phyloP scores from a whole-genome alignment of 30 jellyfish, hydroid and myxozoan species.

The Haliclystus octoradiatus region DNA sequence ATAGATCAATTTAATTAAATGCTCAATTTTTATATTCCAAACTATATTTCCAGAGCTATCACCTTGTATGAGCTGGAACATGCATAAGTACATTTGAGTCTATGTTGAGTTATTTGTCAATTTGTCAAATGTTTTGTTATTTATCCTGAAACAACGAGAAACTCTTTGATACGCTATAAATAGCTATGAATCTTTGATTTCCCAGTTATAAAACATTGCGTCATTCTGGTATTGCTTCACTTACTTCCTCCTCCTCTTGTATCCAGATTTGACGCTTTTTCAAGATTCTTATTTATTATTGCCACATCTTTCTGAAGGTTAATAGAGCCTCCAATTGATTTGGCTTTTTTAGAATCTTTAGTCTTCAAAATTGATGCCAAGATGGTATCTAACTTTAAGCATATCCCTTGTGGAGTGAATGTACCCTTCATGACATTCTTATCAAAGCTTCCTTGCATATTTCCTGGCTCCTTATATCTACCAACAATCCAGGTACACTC shows the following conservation, averaged over 20 bases:
- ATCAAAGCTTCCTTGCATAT: constrained; percentile 33
- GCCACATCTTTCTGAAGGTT: neutral
- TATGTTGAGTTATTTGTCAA: no score
- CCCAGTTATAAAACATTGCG: neutral
- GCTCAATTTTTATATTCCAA: no score
- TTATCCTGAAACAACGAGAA: no score
- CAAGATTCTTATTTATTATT: neutral
- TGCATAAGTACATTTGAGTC: no score
- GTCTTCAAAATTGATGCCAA: neutral
- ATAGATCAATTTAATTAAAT: no score
- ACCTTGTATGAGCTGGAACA: no score
- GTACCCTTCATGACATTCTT: constrained; percentile 57
- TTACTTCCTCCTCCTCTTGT: constrained; percentile 1
- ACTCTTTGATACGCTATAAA: neutral
- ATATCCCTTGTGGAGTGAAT: no score
- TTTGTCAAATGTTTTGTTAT: no score
- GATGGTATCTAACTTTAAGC: neutral
- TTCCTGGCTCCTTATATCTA: constrained; percentile 54
- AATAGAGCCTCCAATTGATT: neutral
- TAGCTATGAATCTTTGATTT: neutral
- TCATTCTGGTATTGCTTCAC: neutral
- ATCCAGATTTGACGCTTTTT: neutral
- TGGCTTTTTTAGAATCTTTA: neutral
- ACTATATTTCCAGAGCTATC: no score
- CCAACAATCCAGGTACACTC: constrained; percentile 55